Evolutionary conservation across 2,113 vertebrate genomes (phyloP).

Genomic region (Micromys minutus): DNA sequence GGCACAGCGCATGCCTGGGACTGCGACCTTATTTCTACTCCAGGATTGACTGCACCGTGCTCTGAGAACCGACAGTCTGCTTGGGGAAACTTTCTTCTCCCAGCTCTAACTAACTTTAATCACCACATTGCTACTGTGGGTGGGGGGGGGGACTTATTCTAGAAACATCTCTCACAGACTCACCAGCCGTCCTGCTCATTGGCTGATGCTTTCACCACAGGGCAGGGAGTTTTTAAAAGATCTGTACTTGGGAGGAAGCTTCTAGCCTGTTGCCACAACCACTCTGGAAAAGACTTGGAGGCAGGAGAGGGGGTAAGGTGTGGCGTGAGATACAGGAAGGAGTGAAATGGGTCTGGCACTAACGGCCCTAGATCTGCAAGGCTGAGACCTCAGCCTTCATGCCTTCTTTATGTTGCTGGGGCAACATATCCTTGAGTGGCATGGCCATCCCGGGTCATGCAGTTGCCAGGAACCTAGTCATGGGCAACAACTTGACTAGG

Average conservation of each 20-base stretch:
- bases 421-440: background rate
- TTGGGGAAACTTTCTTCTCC: constrained; percentile 74
- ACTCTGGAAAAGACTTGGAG: background rate
- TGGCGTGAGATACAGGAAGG: background rate
- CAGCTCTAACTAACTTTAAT: constrained; percentile 73
- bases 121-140: constrained; percentile 47
- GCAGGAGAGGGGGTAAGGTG: background rate
- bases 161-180: constrained; percentile 48
- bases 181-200: constrained; percentile 62
- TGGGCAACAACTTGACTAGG: background rate
- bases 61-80: constrained; percentile 33
- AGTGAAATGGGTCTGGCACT: background rate
- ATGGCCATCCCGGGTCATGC: background rate
- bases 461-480: background rate
- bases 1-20: background rate
- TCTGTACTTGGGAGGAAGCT: background rate
- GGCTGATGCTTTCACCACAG: constrained; percentile 2
- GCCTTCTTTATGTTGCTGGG: background rate
- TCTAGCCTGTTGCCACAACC: background rate
- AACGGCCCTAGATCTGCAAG: fast-evolving
- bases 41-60: background rate
- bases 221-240: constrained; percentile 40
- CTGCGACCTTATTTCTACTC: background rate
- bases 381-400: background rate
- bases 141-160: constrained; percentile 31